phyloP scores from a whole-genome alignment of 2,113 vertebrate species.

The Eolophus roseicapilla region DNA sequence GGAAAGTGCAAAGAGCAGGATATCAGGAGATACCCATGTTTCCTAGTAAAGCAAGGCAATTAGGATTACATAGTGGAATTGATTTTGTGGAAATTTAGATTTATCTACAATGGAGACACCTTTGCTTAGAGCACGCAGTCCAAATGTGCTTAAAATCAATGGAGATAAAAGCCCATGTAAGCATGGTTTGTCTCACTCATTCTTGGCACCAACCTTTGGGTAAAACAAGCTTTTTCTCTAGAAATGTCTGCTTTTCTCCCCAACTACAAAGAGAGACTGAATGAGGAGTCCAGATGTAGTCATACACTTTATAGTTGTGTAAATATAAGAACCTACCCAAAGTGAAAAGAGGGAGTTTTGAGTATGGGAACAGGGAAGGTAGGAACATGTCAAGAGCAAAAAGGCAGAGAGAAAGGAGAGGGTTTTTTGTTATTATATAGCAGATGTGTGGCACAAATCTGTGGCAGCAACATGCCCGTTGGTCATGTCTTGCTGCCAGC shows the following conservation, averaged over 20 bases:
- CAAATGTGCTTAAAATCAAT: background rate
- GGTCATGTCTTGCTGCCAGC: accelerated
- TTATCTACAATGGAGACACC: background rate
- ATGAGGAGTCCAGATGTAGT: background rate
- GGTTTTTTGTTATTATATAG: background rate
- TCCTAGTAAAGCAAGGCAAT: background rate
- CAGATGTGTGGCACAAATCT: background rate
- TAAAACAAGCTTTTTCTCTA: background rate
- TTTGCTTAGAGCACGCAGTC: background rate
- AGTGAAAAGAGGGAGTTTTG: background rate
- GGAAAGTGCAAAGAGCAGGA: background rate
- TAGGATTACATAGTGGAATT: background rate
- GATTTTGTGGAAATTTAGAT: background rate
- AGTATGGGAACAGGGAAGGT: background rate
- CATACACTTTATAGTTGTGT: background rate
- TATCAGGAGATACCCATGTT: background rate
- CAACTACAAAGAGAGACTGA: background rate
- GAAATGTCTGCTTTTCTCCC: background rate
- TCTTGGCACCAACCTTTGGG: background rate
- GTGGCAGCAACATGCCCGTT: background rate
- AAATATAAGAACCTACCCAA: background rate
- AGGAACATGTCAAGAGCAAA: background rate
- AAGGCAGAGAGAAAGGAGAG: background rate
- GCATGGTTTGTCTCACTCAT: background rate
- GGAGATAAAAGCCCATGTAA: background rate